These are phyloP conservation scores for Quadriops clusia DNA, from an alignment of 2,888 invertebrate species.

Conservation along the genomic window DNA sequence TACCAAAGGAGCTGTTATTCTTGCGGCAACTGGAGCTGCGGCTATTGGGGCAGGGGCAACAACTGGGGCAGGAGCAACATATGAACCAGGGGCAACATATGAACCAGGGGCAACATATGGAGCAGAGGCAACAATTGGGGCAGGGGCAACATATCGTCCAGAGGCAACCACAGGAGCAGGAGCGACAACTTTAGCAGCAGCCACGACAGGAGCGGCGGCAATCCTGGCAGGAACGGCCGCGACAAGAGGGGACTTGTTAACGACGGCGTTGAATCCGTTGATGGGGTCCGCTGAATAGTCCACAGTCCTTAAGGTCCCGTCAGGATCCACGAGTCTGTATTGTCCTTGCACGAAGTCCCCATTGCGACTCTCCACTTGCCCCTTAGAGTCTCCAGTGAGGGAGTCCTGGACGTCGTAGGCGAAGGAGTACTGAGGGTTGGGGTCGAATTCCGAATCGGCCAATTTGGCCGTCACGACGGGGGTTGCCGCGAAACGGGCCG, in stretches of 20 bases:
- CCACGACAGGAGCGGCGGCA: constrained; percentile 17
- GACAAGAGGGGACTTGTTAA: constrained; percentile 46
- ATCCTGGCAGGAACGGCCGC: constrained; percentile 15
- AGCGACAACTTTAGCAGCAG: constrained; percentile 26
- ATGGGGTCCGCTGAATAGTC: constrained; percentile 55
- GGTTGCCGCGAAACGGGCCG: too few species aligned
- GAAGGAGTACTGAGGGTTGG: constrained; percentile 54
- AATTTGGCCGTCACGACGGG: constrained; percentile 31
- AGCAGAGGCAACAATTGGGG: constrained; percentile 15
- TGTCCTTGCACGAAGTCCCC: constrained; percentile 54
- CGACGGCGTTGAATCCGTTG: constrained; percentile 55
- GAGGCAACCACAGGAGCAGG: constrained; percentile 24
- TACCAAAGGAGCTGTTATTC: constrained; percentile 12
- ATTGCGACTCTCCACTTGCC: constrained; percentile 42
- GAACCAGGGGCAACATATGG: constrained; percentile 14
- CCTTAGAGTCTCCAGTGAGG: constrained; percentile 48
- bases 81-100: constrained; percentile 15
- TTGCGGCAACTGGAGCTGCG: constrained; percentile 28
- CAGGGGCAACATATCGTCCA: constrained; percentile 16
- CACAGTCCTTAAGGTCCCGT: constrained; percentile 49
- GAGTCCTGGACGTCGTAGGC: constrained; percentile 58
- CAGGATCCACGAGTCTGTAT: constrained; percentile 51
- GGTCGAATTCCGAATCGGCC: constrained; percentile 45
- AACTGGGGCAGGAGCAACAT: constrained; percentile 27
- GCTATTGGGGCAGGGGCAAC: constrained; percentile 28